Evolutionary conservation across 2,888 invertebrate genomes (phyloP).

Genomic region (Fragum fragum): DNA sequence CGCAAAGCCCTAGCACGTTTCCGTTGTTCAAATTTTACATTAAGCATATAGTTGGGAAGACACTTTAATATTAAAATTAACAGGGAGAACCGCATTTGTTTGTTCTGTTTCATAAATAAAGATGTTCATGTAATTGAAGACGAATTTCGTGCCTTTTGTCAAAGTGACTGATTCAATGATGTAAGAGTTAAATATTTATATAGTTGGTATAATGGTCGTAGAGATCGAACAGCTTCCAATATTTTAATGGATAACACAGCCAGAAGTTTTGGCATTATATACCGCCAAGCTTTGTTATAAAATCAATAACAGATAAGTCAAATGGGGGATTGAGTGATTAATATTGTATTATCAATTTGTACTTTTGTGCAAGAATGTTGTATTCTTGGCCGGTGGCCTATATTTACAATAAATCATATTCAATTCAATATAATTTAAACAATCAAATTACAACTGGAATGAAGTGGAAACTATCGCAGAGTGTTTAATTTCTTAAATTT

Average conservation of each 20-base stretch:
- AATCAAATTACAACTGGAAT: too few species aligned
- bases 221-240: background rate
- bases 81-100: conserved; percentile 15
- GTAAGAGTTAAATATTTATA: background rate
- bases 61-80: conserved; percentile 20
- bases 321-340: too few species aligned
- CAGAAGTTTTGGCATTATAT: background rate
- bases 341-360: too few species aligned
- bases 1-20: conserved; percentile 30
- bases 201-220: conserved; percentile 15
- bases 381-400: too few species aligned
- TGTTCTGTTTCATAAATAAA: conserved; percentile 6
- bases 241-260: background rate
- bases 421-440: too few species aligned
- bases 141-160: conserved; percentile 32
- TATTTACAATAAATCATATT: too few species aligned
- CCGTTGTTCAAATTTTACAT: conserved; percentile 33
- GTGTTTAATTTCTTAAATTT: too few species aligned
- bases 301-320: too few species aligned
- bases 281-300: background rate
- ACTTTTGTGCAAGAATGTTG: too few species aligned
- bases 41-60: conserved; percentile 30
- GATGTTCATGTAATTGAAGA: conserved; percentile 19
- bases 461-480: too few species aligned
- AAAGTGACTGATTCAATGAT: conserved; percentile 2